Percentiles rank a stretch among this genome's conserved stretches.
These are phyloP conservation scores for Nephrotoma appendiculata DNA, from an alignment of 2,888 invertebrate species.

Conservation along the genomic window DNA sequence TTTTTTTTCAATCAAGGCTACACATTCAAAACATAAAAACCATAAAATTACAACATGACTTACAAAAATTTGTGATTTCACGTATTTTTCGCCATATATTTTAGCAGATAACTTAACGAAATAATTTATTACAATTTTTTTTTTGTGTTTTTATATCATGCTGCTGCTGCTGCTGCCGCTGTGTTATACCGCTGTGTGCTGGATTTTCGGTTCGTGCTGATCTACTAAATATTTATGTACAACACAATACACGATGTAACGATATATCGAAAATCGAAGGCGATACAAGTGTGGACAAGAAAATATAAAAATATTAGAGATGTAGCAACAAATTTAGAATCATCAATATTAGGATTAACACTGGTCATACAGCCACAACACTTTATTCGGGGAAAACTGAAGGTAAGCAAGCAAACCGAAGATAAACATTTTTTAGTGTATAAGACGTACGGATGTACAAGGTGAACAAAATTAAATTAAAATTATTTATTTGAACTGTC, in stretches of 20 bases:
- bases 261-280: slow-evolving; percentile 16
- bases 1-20: too few species aligned
- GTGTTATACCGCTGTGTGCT: not conserved
- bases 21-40: too few species aligned
- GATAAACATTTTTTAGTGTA: not conserved
- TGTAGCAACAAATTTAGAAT: slow-evolving; percentile 26
- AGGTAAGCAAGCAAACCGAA: slow-evolving; percentile 17
- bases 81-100: too few species aligned
- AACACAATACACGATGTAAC: not conserved
- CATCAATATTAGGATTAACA: slow-evolving; percentile 26
- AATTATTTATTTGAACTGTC: not conserved
- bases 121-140: not conserved
- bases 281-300: slow-evolving; percentile 23
- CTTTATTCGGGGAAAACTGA: slow-evolving; percentile 27
- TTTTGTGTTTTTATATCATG: not conserved
- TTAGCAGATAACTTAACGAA: not conserved
- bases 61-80: too few species aligned
- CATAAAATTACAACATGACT: too few species aligned
- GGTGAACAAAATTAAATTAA: not conserved
- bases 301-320: slow-evolving; percentile 26
- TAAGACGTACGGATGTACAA: not conserved
- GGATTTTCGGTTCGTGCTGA: not conserved
- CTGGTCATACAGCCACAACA: slow-evolving; percentile 28
- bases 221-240: not conserved
- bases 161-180: not conserved